phyloP scores from a whole-genome alignment of 2,797 vertebrate genomes.

The Craterocephalus amniculus region DNA sequence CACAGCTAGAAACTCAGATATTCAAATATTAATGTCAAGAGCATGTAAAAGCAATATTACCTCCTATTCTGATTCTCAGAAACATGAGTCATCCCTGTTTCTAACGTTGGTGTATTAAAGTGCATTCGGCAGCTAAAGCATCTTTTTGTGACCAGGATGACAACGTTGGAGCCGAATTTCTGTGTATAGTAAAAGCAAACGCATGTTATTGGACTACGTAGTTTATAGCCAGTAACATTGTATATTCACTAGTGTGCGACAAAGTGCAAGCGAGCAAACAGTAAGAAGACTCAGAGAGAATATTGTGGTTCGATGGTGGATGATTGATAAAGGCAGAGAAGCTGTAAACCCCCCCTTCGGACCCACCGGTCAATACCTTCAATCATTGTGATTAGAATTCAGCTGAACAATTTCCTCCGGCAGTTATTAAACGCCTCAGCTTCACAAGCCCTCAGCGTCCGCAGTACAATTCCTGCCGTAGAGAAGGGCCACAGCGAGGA shows the following conservation, averaged over 20 bases:
- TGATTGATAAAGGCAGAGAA: slow-evolving; percentile 66
- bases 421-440: slow-evolving; percentile 71
- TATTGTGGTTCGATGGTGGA: slow-evolving; percentile 31
- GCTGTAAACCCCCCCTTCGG: slow-evolving; percentile 39
- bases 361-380: slow-evolving; percentile 71
- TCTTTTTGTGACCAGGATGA: not conserved
- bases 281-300: slow-evolving; percentile 36
- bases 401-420: slow-evolving; percentile 65
- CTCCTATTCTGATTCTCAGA: not conserved
- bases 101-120: not conserved
- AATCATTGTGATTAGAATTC: slow-evolving; percentile 81
- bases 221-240: slow-evolving; percentile 12
- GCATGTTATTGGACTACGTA: not conserved
- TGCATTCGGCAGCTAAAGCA: not conserved
- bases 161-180: not conserved
- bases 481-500: slow-evolving; percentile 48
- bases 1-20: too few relatives aligned
- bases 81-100: not conserved
- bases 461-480: slow-evolving; percentile 15
- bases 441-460: slow-evolving; percentile 22
- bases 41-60: not conserved
- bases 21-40: too few relatives aligned
- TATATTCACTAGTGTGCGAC: slow-evolving; percentile 14
- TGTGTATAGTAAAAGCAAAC: slow-evolving; percentile 14
- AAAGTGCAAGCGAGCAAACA: slow-evolving; percentile 25